phyloP scores from a whole-genome alignment of 2,797 vertebrate species.

The Pangasius sanitwongsei region DNA sequence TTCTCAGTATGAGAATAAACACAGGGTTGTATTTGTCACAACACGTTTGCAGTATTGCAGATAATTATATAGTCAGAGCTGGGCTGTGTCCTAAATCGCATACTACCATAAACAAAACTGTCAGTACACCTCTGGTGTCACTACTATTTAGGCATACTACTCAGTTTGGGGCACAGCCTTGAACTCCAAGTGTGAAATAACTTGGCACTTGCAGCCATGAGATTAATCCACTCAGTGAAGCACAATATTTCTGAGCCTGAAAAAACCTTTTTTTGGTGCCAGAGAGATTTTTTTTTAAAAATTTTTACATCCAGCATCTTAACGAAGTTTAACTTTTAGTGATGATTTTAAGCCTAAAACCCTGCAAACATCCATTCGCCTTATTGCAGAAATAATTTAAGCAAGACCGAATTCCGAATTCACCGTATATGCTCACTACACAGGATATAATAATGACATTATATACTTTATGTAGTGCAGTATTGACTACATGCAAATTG shows the following conservation, averaged over 20 bases:
- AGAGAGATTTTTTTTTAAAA: too few species aligned
- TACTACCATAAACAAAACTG: too few species aligned
- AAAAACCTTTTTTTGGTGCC: too few species aligned
- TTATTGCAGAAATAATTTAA: neutral
- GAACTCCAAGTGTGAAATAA: neutral
- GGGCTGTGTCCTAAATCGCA: too few species aligned
- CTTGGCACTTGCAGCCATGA: neutral
- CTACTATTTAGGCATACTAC: neutral
- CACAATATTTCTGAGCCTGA: neutral
- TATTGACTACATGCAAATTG: too few species aligned
- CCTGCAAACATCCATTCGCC: neutral
- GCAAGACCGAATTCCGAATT: neutral
- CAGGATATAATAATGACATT: neutral
- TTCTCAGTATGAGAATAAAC: too few species aligned
- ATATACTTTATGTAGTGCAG: too few species aligned
- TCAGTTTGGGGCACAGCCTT: neutral
- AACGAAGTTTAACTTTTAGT: neutral
- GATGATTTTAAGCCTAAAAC: too few species aligned
- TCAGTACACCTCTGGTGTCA: neutral
- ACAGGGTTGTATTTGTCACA: too few species aligned
- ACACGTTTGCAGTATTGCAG: too few species aligned
- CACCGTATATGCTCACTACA: neutral
- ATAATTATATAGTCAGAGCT: neutral
- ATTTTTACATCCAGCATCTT: too few species aligned
- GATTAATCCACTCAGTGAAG: neutral